A percentile compares a stretch with the other conserved stretches of the same genome.
Conservation (phyloP, 1,140 invertebrate species). For the Aleiodes sp. region DNA sequence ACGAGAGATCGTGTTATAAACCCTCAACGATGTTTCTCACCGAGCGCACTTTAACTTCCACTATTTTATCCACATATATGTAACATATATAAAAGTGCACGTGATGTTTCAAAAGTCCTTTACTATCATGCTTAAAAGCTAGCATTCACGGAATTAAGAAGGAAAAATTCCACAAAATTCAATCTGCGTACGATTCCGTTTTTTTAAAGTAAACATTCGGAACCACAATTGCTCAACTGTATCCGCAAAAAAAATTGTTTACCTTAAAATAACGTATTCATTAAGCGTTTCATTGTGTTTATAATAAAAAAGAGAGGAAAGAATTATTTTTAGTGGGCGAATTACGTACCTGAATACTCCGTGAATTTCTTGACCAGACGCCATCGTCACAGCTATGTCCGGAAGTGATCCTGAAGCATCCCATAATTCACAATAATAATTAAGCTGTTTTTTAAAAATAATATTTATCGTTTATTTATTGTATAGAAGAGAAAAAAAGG, state of each 20-base stretch:
- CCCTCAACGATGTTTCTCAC: too few relatives aligned
- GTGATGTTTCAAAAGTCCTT: background rate
- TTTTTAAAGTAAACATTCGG: background rate
- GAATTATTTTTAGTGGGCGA: too few relatives aligned
- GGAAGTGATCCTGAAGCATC: slow-evolving; percentile 48
- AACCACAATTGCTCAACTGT: too few relatives aligned
- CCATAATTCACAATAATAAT: slow-evolving; percentile 18
- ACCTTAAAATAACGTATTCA: too few relatives aligned
- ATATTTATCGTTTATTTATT: background rate
- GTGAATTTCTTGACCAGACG: slow-evolving; percentile 52
- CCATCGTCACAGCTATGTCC: slow-evolving; percentile 54
- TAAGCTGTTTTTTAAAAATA: background rate
- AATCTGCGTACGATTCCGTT: background rate
- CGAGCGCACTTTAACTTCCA: too few relatives aligned
- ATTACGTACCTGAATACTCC: slow-evolving; percentile 49
- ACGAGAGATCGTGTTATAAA: background rate
- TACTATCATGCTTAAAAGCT: background rate
- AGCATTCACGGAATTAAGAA: too few relatives aligned
- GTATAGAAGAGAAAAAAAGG: background rate
- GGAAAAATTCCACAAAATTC: background rate
- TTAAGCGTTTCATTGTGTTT: too few relatives aligned
- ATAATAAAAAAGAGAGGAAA: too few relatives aligned
- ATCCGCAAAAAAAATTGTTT: too few relatives aligned
- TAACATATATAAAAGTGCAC: background rate
- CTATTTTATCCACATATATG: background rate